These are phyloP conservation scores for Pilophorus perplexus DNA, from an alignment of 2,888 invertebrate genomes.

Conservation along the genomic window DNA sequence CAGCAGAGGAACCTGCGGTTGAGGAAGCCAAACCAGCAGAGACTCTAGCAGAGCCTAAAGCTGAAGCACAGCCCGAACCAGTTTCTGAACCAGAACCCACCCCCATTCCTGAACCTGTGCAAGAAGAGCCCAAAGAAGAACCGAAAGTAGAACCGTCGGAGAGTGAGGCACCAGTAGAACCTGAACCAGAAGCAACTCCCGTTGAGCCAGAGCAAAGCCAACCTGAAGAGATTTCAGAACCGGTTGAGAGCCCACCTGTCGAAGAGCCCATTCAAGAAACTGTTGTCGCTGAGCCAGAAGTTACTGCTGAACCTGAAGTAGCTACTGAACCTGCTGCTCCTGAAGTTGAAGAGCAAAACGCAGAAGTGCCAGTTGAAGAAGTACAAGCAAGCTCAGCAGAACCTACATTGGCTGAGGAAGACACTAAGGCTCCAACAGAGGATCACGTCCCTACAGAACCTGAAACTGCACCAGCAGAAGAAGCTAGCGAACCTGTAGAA, in stretches of 20 bases:
- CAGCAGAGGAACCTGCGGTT: not conserved
- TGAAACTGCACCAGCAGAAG: not conserved
- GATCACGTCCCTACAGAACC: not conserved
- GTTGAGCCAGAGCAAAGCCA: not conserved
- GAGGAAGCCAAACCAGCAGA: not conserved
- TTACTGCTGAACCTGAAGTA: not conserved
- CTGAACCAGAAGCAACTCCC: conserved; percentile 5
- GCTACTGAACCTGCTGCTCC: not conserved
- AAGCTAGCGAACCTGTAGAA: not conserved
- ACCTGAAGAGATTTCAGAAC: not conserved
- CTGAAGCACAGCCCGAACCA: not conserved
- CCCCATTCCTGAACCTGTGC: not conserved
- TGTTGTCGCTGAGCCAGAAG: not conserved
- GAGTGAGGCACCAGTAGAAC: conserved; percentile 3
- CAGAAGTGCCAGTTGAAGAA: not conserved
- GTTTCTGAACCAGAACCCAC: not conserved
- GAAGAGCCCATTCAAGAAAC: not conserved
- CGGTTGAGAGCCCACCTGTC: too few relatives aligned
- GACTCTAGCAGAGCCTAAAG: not conserved
- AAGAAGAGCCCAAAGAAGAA: not conserved
- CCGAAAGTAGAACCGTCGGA: not conserved
- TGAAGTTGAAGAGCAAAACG: not conserved
- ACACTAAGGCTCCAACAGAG: not conserved
- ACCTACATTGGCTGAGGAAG: not conserved
- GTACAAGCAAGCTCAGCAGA: not conserved